A percentile compares a stretch with the other conserved stretches of the same genome.
These are phyloP conservation scores for Oryzaephilus surinamensis DNA, from an alignment of 1,140 invertebrate species.

Conservation along the genomic window DNA sequence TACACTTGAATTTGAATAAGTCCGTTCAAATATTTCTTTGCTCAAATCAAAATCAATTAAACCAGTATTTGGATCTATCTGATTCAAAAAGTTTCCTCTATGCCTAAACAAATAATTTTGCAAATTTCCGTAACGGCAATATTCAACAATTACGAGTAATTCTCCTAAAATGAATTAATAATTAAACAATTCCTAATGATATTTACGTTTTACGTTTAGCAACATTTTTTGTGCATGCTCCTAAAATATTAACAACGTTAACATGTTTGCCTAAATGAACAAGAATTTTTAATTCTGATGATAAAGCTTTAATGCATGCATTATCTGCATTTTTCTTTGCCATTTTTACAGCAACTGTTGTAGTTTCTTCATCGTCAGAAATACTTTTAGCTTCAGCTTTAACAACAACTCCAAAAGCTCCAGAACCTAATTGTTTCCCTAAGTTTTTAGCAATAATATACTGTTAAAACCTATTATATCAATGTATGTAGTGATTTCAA, in stretches of 20 bases:
- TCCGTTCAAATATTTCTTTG: conserved; percentile 41
- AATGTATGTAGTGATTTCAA: too few species aligned
- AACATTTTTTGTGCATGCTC: conserved; percentile 85
- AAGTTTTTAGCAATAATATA: too few species aligned
- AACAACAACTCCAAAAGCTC: conserved; percentile 87
- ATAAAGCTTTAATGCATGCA: conserved; percentile 64
- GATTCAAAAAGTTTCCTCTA: conserved; percentile 67
- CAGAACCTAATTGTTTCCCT: conserved; percentile 73
- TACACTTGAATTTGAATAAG: conserved; percentile 39
- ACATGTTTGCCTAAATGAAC: conserved; percentile 87
- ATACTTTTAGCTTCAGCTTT: conserved; percentile 78
- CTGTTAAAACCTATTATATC: too few species aligned
- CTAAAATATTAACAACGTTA: conserved; percentile 90
- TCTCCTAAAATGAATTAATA: conserved; percentile 56
- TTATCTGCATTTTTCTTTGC: conserved; percentile 66
- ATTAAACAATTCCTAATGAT: conserved; percentile 1
- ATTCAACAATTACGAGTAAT: conserved; percentile 88
- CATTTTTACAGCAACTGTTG: conserved; percentile 79
- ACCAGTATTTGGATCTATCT: conserved; percentile 56
- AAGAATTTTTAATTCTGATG: conserved; percentile 91
- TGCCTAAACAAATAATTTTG: conserved; percentile 74
- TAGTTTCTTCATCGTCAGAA: conserved; percentile 51
- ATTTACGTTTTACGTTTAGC: conserved; percentile 59
- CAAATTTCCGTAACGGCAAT: conserved; percentile 81
- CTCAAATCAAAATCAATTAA: conserved; percentile 56